phyloP scores from a whole-genome alignment of 2,888 invertebrate genomes.

The Meandrusa payeni region DNA sequence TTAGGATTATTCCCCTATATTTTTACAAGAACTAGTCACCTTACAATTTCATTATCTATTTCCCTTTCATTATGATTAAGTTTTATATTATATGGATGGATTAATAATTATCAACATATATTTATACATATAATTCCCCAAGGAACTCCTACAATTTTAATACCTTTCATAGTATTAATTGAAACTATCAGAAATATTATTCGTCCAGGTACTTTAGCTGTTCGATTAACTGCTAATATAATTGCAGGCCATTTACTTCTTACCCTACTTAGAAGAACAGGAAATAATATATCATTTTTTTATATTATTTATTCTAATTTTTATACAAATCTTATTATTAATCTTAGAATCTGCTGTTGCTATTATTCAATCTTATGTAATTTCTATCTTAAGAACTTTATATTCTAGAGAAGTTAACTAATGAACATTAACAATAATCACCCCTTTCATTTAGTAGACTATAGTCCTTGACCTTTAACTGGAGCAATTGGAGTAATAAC shows the following conservation, averaged over 20 bases:
- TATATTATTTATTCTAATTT: conserved; percentile 52
- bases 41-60: conserved; percentile 80
- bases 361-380: conserved; percentile 84
- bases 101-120: conserved; percentile 82
- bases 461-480: too few relatives aligned
- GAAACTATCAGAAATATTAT: conserved; percentile 88
- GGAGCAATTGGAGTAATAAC: conserved; percentile 81
- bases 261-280: conserved; percentile 77
- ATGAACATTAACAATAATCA: conserved; percentile 75
- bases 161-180: conserved; percentile 87
- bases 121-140: conserved; percentile 85
- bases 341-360: too few relatives aligned
- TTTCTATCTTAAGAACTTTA: conserved; percentile 83
- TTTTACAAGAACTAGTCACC: conserved; percentile 85
- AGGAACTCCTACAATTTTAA: conserved; percentile 80
- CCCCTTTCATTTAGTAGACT: too few relatives aligned
- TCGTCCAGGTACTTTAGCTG: conserved; percentile 84
- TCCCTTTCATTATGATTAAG: conserved; percentile 83
- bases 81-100: conserved; percentile 84
- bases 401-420: conserved; percentile 85
- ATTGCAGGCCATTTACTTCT: conserved; percentile 86
- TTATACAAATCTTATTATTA: too few relatives aligned
- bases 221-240: conserved; percentile 88
- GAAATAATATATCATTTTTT: conserved; percentile 41
- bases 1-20: conserved; percentile 86